phyloP scores from a whole-genome alignment of 2,888 invertebrate species.

The Spialia ferax region DNA sequence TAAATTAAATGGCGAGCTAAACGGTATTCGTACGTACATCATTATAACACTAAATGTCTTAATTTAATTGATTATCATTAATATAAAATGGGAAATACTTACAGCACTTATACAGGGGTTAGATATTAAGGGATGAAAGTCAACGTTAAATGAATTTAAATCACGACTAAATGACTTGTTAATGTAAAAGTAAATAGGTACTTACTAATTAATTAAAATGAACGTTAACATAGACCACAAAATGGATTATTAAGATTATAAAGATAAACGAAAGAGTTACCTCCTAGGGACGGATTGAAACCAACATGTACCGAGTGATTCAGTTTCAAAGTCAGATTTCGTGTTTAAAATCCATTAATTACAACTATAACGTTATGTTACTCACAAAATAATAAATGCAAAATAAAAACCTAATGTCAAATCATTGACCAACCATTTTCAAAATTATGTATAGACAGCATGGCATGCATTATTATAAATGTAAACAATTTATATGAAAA shows the following conservation, averaged over 20 bases:
- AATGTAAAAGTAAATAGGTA: too few species aligned
- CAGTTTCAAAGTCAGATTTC: slow-evolving; percentile 51
- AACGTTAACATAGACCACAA: not conserved
- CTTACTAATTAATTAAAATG: slow-evolving; percentile 16
- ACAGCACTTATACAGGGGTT: slow-evolving; percentile 30
- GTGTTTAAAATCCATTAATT: slow-evolving; percentile 52
- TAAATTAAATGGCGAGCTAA: slow-evolving; percentile 33
- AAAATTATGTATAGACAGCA: slow-evolving; percentile 28
- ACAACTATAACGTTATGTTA: slow-evolving; percentile 44
- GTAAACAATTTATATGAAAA: slow-evolving; percentile 63
- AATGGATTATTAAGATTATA: not conserved
- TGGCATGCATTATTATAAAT: slow-evolving; percentile 40
- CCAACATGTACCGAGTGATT: slow-evolving; percentile 58
- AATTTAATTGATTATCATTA: slow-evolving; percentile 34
- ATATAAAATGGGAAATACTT: slow-evolving; percentile 31
- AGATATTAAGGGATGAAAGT: slow-evolving; percentile 18
- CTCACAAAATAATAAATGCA: slow-evolving; percentile 40
- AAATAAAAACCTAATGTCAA: slow-evolving; percentile 39
- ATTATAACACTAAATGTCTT: slow-evolving; percentile 30
- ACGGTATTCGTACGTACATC: slow-evolving; percentile 18
- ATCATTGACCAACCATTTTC: slow-evolving; percentile 38
- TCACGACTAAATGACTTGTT: slow-evolving; percentile 9
- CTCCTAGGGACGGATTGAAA: slow-evolving; percentile 77
- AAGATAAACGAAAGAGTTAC: slow-evolving; percentile 48
- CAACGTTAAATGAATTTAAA: slow-evolving; percentile 13